Conservation (phyloP, 1,140 invertebrate genomes). For the Tigriopus japonicus region DNA sequence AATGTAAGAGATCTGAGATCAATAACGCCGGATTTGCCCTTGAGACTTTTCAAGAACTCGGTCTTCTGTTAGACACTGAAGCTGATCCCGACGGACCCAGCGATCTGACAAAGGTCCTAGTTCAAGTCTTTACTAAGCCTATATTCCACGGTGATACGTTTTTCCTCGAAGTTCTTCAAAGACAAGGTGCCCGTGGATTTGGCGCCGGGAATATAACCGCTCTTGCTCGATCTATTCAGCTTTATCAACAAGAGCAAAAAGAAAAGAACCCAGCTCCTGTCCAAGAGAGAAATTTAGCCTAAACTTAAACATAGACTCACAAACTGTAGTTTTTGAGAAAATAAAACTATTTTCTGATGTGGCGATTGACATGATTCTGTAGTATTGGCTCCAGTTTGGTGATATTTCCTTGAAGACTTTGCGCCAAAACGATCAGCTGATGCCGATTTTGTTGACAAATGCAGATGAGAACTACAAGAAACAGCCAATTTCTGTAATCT, state of each 20-base stretch:
- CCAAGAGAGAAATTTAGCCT: too few species aligned
- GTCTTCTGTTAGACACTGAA: slow-evolving; percentile 27
- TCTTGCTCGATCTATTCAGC: slow-evolving; percentile 24
- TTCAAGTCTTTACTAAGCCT: slow-evolving; percentile 35
- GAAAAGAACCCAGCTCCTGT: neutral
- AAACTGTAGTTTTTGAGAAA: too few species aligned
- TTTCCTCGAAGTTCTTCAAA: slow-evolving; percentile 34
- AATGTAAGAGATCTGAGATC: neutral
- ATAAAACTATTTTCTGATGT: too few species aligned
- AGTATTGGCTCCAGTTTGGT: too few species aligned
- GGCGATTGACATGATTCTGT: too few species aligned
- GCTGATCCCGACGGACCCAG: slow-evolving; percentile 18
- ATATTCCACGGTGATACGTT: slow-evolving; percentile 32
- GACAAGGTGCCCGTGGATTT: slow-evolving; percentile 32
- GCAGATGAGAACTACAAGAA: too few species aligned
- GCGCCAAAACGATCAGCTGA: too few species aligned
- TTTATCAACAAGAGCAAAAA: slow-evolving; percentile 15
- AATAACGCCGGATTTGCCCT: slow-evolving; percentile 13
- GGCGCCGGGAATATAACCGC: slow-evolving; percentile 35
- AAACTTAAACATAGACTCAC: too few species aligned
- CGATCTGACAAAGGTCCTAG: slow-evolving; percentile 26
- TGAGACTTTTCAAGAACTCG: slow-evolving; percentile 14
- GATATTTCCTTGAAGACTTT: too few species aligned
- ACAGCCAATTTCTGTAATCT: too few species aligned
- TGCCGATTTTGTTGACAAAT: too few species aligned